A percentile compares a stretch with the other conserved stretches of the same genome.
These are phyloP conservation scores for Bujurquina vittata DNA, from an alignment of 2,113 vertebrate species.

Conservation along the genomic window DNA sequence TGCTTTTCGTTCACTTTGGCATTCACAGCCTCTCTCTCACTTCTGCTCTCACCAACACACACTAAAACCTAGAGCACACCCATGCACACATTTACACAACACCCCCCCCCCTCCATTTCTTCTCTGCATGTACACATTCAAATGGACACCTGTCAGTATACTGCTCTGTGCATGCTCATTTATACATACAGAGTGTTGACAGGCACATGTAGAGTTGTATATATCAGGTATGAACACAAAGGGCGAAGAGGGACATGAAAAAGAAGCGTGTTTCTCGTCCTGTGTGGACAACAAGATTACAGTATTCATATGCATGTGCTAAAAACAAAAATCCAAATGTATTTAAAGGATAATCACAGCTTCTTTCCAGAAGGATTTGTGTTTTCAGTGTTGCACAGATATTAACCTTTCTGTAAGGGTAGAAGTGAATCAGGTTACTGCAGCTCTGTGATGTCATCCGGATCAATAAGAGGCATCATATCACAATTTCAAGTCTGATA, in stretches of 20 bases:
- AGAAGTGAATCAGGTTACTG: constrained; percentile 12
- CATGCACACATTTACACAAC: neutral
- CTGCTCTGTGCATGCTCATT: neutral
- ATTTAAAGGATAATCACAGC: neutral
- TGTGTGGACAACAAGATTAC: neutral
- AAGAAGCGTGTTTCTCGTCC: neutral
- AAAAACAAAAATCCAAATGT: neutral
- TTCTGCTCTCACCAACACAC: constrained; percentile 20
- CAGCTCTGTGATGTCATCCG: neutral
- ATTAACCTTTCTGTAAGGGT: neutral
- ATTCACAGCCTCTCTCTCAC: constrained; percentile 15
- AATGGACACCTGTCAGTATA: constrained; percentile 55
- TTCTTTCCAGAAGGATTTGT: neutral
- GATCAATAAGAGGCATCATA: constrained; percentile 37
- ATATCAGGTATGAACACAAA: neutral
- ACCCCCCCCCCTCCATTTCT: constrained; percentile 15
- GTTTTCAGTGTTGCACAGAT: neutral
- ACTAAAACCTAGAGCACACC: constrained; percentile 23
- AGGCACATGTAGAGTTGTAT: neutral
- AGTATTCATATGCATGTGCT: neutral
- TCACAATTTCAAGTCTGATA: constrained; percentile 23
- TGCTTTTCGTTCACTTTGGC: constrained; percentile 44
- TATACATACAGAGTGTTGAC: neutral
- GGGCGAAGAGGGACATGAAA: neutral
- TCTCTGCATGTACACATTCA: constrained; percentile 28